Percentiles rank a stretch among this genome's conserved stretches.
Evolutionary conservation across 2,113 vertebrate species (phyloP).

Genomic region (Labeo rohita): DNA sequence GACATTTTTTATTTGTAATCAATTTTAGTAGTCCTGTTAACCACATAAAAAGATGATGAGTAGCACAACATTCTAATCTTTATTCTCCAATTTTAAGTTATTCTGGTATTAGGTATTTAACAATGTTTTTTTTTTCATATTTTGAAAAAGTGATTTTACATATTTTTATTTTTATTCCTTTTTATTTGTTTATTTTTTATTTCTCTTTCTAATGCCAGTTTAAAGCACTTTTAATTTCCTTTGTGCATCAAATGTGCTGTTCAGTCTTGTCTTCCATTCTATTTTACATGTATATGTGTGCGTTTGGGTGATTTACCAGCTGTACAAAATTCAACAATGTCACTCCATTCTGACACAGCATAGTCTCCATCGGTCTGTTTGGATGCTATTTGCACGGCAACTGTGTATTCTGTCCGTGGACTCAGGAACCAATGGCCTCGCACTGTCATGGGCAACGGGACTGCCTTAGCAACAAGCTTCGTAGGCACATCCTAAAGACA

Average conservation of each 20-base stretch:
- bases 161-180: neutral
- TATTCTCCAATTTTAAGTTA: neutral
- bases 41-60: neutral
- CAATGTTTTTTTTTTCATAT: neutral
- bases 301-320: constrained; percentile 76
- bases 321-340: constrained; percentile 98
- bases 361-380: constrained; percentile 97
- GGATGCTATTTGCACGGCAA: constrained; percentile 95
- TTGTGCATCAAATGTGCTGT: neutral
- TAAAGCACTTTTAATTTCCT: neutral
- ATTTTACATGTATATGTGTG: neutral
- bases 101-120: neutral
- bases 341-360: constrained; percentile 96
- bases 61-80: neutral
- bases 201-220: neutral
- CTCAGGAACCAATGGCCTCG: constrained; percentile 99
- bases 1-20: neutral
- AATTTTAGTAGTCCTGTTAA: neutral
- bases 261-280: neutral
- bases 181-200: neutral
- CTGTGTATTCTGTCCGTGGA: constrained; percentile 97
- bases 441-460: constrained; percentile 97
- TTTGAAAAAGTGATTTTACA: neutral
- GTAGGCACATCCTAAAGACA: constrained; percentile 91
- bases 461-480: constrained; percentile 96